Conservation (phyloP, 2,797 vertebrate genomes). For the Pempheris klunzingeri region DNA sequence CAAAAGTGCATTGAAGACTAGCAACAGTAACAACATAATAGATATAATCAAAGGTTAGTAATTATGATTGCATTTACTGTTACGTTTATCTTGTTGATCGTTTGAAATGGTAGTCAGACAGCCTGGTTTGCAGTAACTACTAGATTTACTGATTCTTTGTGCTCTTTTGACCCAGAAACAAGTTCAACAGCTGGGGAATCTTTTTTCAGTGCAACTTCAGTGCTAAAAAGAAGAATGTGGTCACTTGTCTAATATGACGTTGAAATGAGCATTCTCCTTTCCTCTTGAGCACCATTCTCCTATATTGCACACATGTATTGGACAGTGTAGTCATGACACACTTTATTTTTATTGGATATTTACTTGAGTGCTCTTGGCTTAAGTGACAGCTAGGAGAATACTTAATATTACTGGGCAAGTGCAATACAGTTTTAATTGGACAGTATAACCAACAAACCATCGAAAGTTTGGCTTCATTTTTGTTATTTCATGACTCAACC, state of each 20-base stretch:
- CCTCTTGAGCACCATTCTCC: constrained; percentile 11
- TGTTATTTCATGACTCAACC: constrained; percentile 26
- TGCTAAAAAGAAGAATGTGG: constrained; percentile 21
- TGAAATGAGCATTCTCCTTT: constrained; percentile 29
- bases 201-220: not conserved
- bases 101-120: not conserved
- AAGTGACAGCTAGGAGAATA: not conserved
- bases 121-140: no score
- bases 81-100: no score
- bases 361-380: constrained; percentile 15
- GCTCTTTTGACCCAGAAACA: not conserved
- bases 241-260: constrained; percentile 4
- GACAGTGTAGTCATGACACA: constrained; percentile 25
- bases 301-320: constrained; percentile 11
- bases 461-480: constrained; percentile 25
- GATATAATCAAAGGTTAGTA: no score
- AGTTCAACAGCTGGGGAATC: not conserved
- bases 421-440: constrained; percentile 19
- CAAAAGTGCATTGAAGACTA: no score
- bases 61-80: no score
- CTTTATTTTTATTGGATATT: constrained; percentile 37
- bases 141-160: not conserved
- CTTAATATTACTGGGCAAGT: constrained; percentile 19
- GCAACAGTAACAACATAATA: no score
- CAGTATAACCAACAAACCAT: not conserved